Percentiles rank a stretch among this genome's conserved stretches.
phyloP scores from a whole-genome alignment of 92 coral and sea anemone species.

The Bergia puertoricense region DNA sequence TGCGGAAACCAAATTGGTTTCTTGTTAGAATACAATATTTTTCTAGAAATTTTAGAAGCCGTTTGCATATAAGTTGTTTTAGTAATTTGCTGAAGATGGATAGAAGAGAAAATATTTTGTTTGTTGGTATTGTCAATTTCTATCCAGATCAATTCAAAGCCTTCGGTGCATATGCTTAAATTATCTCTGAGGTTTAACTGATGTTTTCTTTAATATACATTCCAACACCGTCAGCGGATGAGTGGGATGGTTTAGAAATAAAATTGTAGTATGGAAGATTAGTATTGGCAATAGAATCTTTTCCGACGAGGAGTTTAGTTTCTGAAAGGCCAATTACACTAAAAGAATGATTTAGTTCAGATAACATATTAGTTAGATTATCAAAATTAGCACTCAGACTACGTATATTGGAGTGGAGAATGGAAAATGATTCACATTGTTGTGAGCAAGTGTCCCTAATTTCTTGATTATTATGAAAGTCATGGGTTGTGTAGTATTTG shows the following conservation, averaged over 20 bases:
- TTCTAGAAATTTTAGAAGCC: too few relatives aligned
- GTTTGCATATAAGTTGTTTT: too few relatives aligned
- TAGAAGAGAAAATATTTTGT: neutral
- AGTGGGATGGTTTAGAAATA: neutral
- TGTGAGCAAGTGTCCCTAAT: slow-evolving; percentile 24
- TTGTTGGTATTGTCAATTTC: neutral
- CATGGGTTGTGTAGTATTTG: slow-evolving; percentile 62
- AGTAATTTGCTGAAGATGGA: too few relatives aligned
- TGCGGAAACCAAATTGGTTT: too few relatives aligned
- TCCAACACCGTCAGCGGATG: slow-evolving; percentile 24
- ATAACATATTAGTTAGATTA: slow-evolving; percentile 15
- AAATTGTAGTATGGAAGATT: neutral
- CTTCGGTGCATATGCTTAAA: neutral
- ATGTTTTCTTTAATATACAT: neutral
- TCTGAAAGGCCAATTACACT: neutral
- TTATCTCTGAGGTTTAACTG: neutral
- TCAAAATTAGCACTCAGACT: slow-evolving; percentile 35
- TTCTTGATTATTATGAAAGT: slow-evolving; percentile 55
- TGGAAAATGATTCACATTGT: neutral
- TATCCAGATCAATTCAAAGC: slow-evolving; percentile 2
- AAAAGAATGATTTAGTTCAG: slow-evolving; percentile 31
- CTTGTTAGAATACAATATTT: too few relatives aligned
- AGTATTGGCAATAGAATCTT: neutral
- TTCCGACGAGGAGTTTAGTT: neutral
- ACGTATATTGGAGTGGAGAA: slow-evolving; percentile 20